Conservation (phyloP, 1,140 invertebrate species). For the Galendromus occidentalis region DNA sequence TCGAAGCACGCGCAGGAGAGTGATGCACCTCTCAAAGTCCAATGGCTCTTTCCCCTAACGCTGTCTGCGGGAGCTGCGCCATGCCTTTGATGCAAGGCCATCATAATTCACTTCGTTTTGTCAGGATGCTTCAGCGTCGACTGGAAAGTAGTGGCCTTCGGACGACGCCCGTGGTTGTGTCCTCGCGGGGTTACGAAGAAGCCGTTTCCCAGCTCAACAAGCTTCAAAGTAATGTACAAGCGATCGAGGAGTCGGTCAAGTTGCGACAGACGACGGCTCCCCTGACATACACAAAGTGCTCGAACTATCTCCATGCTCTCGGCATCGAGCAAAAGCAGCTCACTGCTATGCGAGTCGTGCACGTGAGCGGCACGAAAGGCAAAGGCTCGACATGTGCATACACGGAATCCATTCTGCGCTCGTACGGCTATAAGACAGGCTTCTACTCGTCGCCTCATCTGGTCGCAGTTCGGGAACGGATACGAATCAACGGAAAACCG, state of each 20-base stretch:
- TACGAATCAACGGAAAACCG: constrained; percentile 62
- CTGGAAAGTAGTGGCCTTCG: no score
- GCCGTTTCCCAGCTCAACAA: background rate
- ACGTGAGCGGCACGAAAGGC: constrained; percentile 89
- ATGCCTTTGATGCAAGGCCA: no score
- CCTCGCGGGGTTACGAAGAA: constrained; percentile 4
- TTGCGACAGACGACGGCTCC: background rate
- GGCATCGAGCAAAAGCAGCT: constrained; percentile 24
- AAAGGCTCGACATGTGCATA: constrained; percentile 78
- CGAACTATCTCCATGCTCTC: constrained; percentile 13
- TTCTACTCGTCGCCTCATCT: constrained; percentile 93
- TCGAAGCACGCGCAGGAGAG: no score
- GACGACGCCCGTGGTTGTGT: no score
- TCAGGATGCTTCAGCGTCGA: no score
- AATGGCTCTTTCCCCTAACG: no score
- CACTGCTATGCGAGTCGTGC: constrained; percentile 53
- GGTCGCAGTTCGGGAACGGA: constrained; percentile 70
- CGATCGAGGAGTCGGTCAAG: background rate
- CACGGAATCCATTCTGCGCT: constrained; percentile 64
- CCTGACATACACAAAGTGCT: background rate
- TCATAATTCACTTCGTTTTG: no score
- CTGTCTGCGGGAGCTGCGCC: no score
- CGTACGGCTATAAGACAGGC: constrained; percentile 69
- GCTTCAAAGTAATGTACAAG: background rate
- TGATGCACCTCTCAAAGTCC: no score